Conservation (phyloP, 2,888 invertebrate species). For the Agonopterix subpropinquella region DNA sequence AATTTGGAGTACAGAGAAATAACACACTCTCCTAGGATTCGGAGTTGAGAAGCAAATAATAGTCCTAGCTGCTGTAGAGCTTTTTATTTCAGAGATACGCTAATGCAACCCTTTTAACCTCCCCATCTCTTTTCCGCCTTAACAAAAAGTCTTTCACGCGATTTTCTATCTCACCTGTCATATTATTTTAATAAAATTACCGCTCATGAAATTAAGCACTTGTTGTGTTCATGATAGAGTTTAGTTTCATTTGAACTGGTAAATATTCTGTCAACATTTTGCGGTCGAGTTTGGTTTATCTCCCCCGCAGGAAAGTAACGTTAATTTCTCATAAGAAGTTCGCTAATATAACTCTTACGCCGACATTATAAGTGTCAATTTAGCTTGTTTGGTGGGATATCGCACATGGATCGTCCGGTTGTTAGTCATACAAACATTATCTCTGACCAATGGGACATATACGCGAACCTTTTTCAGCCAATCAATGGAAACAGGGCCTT, state of each 20-base stretch:
- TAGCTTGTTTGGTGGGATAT: not conserved
- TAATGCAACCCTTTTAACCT: too few species aligned
- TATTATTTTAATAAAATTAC: too few species aligned
- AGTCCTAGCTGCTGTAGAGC: too few species aligned
- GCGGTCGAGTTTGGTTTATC: constrained; percentile 65
- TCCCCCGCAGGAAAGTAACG: constrained; percentile 44
- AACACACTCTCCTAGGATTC: too few species aligned
- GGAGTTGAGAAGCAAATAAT: too few species aligned
- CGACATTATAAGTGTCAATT: not conserved
- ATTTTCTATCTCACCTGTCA: too few species aligned
- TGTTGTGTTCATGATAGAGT: constrained; percentile 17
- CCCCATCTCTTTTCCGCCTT: too few species aligned
- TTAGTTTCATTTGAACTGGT: constrained; percentile 19
- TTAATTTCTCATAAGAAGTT: too few species aligned
- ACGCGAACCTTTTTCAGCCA: constrained; percentile 58
- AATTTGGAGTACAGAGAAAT: too few species aligned
- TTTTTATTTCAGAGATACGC: too few species aligned
- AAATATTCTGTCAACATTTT: constrained; percentile 59
- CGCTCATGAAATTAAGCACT: not conserved
- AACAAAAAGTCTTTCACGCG: too few species aligned
- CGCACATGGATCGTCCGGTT: constrained; percentile 14
- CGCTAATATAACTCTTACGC: not conserved
- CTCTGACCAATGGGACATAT: constrained; percentile 70
- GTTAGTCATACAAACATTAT: constrained; percentile 65
- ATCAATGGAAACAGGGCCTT: constrained; percentile 43